Evolutionary conservation across 2,113 vertebrate species (phyloP), one percentile per base, ranked within the genome.

Genomic region (Eclectus roratus): DNA sequence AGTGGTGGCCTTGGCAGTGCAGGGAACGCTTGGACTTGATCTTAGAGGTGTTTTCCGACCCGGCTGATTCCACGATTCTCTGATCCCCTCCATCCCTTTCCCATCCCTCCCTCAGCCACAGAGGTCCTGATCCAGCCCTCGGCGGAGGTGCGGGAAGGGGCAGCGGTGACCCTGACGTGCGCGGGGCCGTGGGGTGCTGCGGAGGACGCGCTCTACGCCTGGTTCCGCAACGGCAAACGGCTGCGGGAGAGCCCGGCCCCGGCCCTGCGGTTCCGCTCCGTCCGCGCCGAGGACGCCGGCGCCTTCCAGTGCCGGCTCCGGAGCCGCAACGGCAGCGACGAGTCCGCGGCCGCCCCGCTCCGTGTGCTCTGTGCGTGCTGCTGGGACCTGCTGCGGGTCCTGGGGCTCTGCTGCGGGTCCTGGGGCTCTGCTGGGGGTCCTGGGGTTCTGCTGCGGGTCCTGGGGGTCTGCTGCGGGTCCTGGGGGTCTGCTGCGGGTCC

Each of bases 161-260:
- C 93, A 1, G 65, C 49, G 0, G 97, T 98, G 70, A 97, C 97
- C 2, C 85, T 98, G 96, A 97, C 50, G 78, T 98, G 98, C 37
- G 7, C 84, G 66, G 93, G 95, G 10, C 50, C 96, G 28, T 12
- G 24, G 39, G 85, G 41, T 1, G 3, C 1, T 0, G 44, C 3
- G 0, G 56, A 68, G 6, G 85, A 93, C 41, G 49, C 52, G 7
- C 90, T 70, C 25, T 97, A 97, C 81, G 27, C 85, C 65, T 98
- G 98, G 98, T 98, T 97, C 88, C 93, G 83, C 81, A 98, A 98
- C 0, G 12, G 78, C 49, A 64, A 47, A 53, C 6, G 72, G 89
- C 71, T 98, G 24, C 76, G 0, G 70, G 91, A 94, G 37, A 61
- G 68, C 35, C 13, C n/a, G 0, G 13, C 13, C 28, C 69, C 81